Base-by-base conservation (phyloP, 2,797 vertebrate species). In the Phaenicophaeus curvirostris region DNA sequence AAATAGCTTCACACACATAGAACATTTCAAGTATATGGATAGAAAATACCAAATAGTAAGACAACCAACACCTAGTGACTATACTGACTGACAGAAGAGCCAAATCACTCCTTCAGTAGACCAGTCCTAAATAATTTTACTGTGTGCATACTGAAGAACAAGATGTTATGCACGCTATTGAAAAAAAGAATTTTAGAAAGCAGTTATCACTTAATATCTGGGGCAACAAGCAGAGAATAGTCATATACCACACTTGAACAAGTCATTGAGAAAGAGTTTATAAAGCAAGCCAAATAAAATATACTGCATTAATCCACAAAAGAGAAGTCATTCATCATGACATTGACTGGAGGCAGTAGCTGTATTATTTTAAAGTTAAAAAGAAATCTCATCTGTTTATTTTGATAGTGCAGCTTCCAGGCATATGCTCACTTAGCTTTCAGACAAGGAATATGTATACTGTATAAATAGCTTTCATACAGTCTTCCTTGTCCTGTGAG, bases 401-500 rank as follows among this genome's bases (percentile, higher is more conserved):
- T 95, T 90, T 92, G 61, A 61, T 90, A 93, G 76, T 65, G 87
- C 86, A 85, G 92, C 94, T 95, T 74, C 90, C 46, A 87, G 94
- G 93, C 90, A 94, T 31, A 76, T 23, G 59, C 73, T 95, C 76
- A 91, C 79, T 93, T 89, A 93, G 84, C 95, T 93, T 95, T 93
- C 77, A 93, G 74, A 87, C 71, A 87, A 30, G 19, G 53, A 96
- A 88, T 94, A 90, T 76, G 89, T 94, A 95, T 94, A 96, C 86
- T 90, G 77, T 63, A 94, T 89, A 88, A 95, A 89, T 37, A 94
- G 81, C 83, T 94, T 93, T 90, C 71, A 84, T 39, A 69, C 3
- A 88, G 80, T 46, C 62, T 57, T 86, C 74, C 44, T 76, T 44
- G 68, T 90, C 53, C 61, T 91, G 79, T 61, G 72, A 95, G 79